phyloP scores from a whole-genome alignment of 2,113 vertebrate species.

The Poecilia latipinna region DNA sequence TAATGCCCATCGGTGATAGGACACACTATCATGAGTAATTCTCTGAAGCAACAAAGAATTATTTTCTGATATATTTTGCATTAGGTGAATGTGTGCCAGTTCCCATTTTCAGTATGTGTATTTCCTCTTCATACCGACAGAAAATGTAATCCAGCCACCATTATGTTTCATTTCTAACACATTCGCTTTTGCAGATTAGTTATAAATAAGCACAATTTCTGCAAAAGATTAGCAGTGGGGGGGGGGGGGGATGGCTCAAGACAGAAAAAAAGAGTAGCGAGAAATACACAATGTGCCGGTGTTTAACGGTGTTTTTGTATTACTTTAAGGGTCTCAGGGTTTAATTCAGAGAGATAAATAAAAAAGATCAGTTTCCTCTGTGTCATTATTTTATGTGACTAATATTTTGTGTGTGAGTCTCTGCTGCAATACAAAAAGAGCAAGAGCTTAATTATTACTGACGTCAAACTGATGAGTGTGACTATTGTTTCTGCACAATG shows the following conservation, averaged over 20 bases:
- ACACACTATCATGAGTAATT: not conserved
- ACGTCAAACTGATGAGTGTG: constrained; percentile 50
- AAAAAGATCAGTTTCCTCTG: constrained; percentile 4
- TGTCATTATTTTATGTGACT: constrained; percentile 18
- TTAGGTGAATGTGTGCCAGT: not conserved
- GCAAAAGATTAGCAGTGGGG: not conserved
- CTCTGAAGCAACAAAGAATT: not conserved
- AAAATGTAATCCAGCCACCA: not conserved
- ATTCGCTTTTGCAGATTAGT: constrained; percentile 2
- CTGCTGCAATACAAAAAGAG: constrained; percentile 34
- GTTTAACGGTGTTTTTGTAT: not conserved
- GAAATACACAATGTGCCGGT: not conserved
- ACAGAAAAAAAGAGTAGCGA: not conserved
- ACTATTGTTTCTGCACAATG: constrained; percentile 54
- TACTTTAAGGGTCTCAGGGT: not conserved
- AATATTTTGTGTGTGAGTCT: constrained; percentile 23
- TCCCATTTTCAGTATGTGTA: not conserved
- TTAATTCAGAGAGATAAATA: constrained; percentile 18
- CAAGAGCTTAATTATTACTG: constrained; percentile 49
- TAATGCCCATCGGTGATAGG: not conserved
- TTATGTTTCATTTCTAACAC: not conserved
- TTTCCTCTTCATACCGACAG: not conserved
- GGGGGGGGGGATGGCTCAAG: not conserved
- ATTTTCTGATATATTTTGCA: not conserved
- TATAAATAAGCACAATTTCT: not conserved